phyloP scores from a whole-genome alignment of 2,888 invertebrate species.

The Tenthredo notha region DNA sequence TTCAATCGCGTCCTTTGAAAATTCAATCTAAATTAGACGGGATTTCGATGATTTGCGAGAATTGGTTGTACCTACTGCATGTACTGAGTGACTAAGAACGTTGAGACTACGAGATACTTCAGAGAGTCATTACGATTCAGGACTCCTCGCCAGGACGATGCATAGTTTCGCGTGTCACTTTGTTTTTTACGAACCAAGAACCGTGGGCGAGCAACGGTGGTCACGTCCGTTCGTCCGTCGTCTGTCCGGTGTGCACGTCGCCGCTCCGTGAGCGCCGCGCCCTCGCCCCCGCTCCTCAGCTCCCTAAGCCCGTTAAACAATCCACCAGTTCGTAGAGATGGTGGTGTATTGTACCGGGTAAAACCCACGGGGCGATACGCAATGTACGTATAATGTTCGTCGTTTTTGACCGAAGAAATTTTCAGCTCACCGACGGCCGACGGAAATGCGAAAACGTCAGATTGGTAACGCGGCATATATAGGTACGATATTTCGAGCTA shows the following conservation, averaged over 20 bases:
- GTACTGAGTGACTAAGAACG: conserved; percentile 2
- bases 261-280: conserved; percentile 67
- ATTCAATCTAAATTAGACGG: neutral
- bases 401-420: neutral
- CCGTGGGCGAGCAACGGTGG: conserved; percentile 68
- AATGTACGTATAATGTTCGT: neutral
- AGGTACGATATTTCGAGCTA: neutral
- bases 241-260: conserved; percentile 65
- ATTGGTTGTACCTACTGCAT: neutral
- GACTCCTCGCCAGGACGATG: conserved; percentile 71
- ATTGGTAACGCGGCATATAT: conserved; percentile 47
- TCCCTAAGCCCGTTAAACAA: neutral
- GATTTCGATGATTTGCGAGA: neutral
- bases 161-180: conserved; percentile 72
- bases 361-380: conserved; percentile 23
- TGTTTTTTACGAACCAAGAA: conserved; percentile 66
- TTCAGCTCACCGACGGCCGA: conserved; percentile 27
- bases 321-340: conserved; percentile 17
- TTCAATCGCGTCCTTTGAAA: neutral
- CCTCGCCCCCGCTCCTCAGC: conserved; percentile 60
- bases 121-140: conserved; percentile 69
- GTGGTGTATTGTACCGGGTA: conserved; percentile 22
- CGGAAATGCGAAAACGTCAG: neutral
- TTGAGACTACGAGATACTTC: conserved; percentile 38
- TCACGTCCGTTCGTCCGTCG: conserved; percentile 62